Percentiles rank a stretch among this genome's conserved stretches.
Evolutionary conservation across 2,113 vertebrate genomes (phyloP).

Genomic region (Dascyllus trimaculatus): DNA sequence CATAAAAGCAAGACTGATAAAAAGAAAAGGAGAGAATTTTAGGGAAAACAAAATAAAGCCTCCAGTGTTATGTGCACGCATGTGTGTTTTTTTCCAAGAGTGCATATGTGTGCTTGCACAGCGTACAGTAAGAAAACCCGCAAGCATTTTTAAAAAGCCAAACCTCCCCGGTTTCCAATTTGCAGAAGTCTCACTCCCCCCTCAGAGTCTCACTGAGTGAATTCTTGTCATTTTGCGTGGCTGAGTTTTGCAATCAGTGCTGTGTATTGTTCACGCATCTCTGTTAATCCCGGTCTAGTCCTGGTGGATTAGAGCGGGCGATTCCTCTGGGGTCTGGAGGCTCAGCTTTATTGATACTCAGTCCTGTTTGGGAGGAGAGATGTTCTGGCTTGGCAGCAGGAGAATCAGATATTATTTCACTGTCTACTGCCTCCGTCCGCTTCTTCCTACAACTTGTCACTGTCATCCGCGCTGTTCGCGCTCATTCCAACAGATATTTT

Average conservation of each 20-base stretch:
- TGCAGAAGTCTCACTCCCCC: constrained; percentile 24
- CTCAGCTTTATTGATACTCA: constrained; percentile 47
- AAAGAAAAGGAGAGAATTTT: constrained; percentile 7
- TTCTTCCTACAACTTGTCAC: constrained; percentile 10
- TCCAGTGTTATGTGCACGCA: background rate
- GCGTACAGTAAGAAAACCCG: constrained; percentile 22
- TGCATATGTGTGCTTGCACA: constrained; percentile 22
- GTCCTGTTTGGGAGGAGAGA: constrained; percentile 35
- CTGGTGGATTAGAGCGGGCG: constrained; percentile 37
- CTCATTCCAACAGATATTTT: constrained; percentile 10
- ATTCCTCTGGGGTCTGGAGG: constrained; percentile 27
- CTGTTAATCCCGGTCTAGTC: constrained; percentile 53
- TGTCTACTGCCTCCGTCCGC: constrained; percentile 11
- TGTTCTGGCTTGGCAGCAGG: constrained; percentile 5
- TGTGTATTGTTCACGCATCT: constrained; percentile 54
- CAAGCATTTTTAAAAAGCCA: constrained; percentile 14
- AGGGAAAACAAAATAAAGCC: background rate
- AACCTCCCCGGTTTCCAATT: constrained; percentile 30
- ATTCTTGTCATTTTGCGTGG: constrained; percentile 34
- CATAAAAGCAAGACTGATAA: constrained; percentile 7
- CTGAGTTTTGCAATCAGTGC: constrained; percentile 37
- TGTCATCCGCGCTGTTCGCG: background rate
- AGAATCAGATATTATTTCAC: constrained; percentile 47
- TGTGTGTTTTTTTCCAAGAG: constrained; percentile 1
- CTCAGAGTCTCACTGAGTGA: constrained; percentile 23